These are phyloP conservation scores for Florisuga fusca DNA, from an alignment of 2,797 vertebrate species.

Conservation along the genomic window DNA sequence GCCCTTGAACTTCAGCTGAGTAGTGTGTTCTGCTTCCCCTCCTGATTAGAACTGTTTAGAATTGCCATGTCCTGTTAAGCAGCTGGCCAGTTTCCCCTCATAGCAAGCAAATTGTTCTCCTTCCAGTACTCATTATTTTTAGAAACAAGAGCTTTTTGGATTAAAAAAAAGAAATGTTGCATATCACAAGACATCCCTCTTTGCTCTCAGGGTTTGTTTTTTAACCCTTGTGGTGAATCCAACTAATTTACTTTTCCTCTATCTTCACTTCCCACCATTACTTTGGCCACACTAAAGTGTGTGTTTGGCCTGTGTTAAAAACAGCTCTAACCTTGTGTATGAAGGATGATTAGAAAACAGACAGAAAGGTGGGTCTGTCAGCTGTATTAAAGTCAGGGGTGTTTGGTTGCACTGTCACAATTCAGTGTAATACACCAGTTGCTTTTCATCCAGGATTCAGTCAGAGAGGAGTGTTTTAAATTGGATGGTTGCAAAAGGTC, in stretches of 20 bases:
- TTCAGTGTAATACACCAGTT: not conserved
- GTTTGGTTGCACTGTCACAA: not conserved
- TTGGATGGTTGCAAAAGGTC: not conserved
- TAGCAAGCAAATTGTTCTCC: conserved; percentile 50
- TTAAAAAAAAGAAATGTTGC: not conserved
- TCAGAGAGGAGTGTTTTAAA: not conserved
- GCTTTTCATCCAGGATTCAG: not conserved
- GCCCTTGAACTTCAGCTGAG: conserved; percentile 64
- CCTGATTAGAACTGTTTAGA: conserved; percentile 62
- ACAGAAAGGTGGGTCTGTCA: not conserved
- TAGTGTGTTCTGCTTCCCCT: conserved; percentile 46
- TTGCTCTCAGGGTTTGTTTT: not conserved
- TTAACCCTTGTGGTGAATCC: not conserved
- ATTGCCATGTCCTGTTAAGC: conserved; percentile 56
- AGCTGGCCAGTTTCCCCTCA: conserved; percentile 57
- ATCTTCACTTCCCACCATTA: not conserved
- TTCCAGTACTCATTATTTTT: conserved; percentile 52
- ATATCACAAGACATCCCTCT: not conserved
- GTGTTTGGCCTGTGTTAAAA: not conserved
- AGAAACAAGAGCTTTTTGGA: conserved; percentile 19
- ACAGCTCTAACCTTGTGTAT: not conserved
- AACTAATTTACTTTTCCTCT: not conserved
- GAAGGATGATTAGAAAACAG: not conserved
- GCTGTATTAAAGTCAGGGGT: not conserved
- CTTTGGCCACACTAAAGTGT: not conserved